phyloP scores from a whole-genome alignment of 1,140 invertebrate species.

The Coptotermes formosanus region DNA sequence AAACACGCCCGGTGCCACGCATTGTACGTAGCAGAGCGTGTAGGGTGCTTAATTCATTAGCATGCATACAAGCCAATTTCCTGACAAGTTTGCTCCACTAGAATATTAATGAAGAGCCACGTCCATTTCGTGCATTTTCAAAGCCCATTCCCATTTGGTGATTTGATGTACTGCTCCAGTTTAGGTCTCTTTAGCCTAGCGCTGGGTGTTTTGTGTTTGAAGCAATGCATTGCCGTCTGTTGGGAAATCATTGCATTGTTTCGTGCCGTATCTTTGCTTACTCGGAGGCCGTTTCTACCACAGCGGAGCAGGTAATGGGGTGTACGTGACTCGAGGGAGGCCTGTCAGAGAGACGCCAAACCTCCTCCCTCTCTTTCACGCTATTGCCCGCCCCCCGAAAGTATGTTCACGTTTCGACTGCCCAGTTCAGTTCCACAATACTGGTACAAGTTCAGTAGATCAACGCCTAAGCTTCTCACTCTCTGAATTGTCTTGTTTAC shows the following conservation, averaged over 20 bases:
- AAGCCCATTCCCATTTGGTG: background rate
- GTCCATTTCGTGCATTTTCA: background rate
- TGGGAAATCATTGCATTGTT: constrained; percentile 24
- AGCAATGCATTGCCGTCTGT: constrained; percentile 18
- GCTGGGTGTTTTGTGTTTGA: background rate
- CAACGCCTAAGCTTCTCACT: background rate
- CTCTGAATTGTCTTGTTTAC: background rate
- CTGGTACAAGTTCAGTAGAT: background rate
- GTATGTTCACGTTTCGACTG: background rate
- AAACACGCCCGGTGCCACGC: too few species aligned
- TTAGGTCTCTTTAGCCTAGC: background rate
- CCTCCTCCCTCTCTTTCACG: background rate
- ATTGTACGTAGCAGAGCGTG: constrained; percentile 31
- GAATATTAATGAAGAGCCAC: constrained; percentile 1
- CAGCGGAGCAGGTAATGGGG: background rate
- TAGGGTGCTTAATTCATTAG: constrained; percentile 26
- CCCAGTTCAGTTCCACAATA: background rate
- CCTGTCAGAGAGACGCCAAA: constrained; percentile 8
- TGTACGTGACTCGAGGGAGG: constrained; percentile 23
- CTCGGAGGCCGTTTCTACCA: background rate
- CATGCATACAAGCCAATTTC: background rate
- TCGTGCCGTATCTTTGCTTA: constrained; percentile 20
- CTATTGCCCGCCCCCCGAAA: background rate
- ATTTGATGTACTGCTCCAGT: background rate
- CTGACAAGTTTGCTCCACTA: background rate